Evolutionary conservation across 1,140 invertebrate genomes (phyloP).

Genomic region (Gerris buenoi): DNA sequence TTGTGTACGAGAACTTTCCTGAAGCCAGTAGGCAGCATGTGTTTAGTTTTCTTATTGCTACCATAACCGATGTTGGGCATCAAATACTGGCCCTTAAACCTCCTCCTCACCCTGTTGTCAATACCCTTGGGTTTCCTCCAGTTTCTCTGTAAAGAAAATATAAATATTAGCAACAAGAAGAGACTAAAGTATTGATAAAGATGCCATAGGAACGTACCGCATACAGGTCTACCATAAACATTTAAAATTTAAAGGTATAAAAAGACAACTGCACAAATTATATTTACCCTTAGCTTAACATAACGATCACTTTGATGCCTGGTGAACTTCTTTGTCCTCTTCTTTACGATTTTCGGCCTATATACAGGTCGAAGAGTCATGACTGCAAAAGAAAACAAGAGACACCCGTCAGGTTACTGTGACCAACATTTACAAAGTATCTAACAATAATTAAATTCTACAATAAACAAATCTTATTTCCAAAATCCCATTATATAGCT

Average conservation of each 20-base stretch:
- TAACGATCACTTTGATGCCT: slow-evolving; percentile 94
- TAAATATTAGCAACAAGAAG: background rate
- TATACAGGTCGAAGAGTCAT: slow-evolving; percentile 79
- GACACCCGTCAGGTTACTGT: background rate
- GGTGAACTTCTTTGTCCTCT: slow-evolving; percentile 90
- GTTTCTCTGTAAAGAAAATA: slow-evolving; percentile 28
- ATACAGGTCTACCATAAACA: too few species aligned
- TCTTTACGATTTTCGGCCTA: slow-evolving; percentile 82
- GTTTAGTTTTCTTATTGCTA: slow-evolving; percentile 79
- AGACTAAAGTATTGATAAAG: background rate
- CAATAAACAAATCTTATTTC: background rate
- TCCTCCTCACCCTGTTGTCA: slow-evolving; percentile 94
- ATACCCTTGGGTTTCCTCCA: slow-evolving; percentile 97
- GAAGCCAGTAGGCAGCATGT: slow-evolving; percentile 96
- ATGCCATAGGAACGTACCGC: background rate
- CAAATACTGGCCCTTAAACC: slow-evolving; percentile 95
- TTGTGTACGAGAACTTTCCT: slow-evolving; percentile 81
- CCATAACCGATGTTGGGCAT: slow-evolving; percentile 99
- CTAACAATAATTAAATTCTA: background rate
- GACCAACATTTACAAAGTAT: background rate
- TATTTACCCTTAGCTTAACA: slow-evolving; percentile 75
- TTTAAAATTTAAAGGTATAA: too few species aligned
- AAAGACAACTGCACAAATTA: slow-evolving; percentile 1
- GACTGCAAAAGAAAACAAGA: background rate
- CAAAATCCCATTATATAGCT: background rate